phyloP scores from a whole-genome alignment of 2,113 vertebrate genomes.

The Recurvirostra avosetta region DNA sequence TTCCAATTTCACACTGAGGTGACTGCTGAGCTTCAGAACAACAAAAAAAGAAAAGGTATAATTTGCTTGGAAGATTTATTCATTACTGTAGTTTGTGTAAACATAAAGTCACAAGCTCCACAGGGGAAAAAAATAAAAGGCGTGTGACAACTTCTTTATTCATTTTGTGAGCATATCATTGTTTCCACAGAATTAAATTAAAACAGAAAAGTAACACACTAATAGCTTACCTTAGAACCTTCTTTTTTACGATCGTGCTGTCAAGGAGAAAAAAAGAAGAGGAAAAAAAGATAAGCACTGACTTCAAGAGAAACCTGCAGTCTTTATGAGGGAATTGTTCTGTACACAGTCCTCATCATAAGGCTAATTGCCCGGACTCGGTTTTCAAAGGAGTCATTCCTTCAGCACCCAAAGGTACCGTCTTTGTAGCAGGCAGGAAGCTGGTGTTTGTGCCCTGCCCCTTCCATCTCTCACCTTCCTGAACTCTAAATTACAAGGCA shows the following conservation, averaged over 20 bases:
- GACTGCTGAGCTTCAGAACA: not conserved
- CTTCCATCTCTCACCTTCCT: not conserved
- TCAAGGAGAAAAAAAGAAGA: not conserved
- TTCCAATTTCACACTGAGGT: not conserved
- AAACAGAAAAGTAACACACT: not conserved
- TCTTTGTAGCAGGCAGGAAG: not conserved
- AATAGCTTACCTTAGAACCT: conserved; percentile 78
- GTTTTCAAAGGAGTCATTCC: not conserved
- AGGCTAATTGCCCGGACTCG: not conserved
- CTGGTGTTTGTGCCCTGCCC: not conserved
- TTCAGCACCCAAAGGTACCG: not conserved
- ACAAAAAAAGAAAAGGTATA: not conserved
- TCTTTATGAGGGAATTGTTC: not conserved
- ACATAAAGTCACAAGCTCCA: not conserved
- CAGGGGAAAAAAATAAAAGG: no score
- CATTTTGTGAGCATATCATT: not conserved
- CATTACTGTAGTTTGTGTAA: not conserved
- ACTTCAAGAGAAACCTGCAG: conserved; percentile 10
- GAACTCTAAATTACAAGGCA: not conserved
- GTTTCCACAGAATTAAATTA: not conserved
- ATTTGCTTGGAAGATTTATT: conserved; percentile 11
- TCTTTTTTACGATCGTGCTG: conserved; percentile 83
- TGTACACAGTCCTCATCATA: not conserved
- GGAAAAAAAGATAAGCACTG: not conserved
- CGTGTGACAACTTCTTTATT: not conserved